Conservation (phyloP, 2,797 vertebrate genomes). For the Sardinella longiceps region DNA sequence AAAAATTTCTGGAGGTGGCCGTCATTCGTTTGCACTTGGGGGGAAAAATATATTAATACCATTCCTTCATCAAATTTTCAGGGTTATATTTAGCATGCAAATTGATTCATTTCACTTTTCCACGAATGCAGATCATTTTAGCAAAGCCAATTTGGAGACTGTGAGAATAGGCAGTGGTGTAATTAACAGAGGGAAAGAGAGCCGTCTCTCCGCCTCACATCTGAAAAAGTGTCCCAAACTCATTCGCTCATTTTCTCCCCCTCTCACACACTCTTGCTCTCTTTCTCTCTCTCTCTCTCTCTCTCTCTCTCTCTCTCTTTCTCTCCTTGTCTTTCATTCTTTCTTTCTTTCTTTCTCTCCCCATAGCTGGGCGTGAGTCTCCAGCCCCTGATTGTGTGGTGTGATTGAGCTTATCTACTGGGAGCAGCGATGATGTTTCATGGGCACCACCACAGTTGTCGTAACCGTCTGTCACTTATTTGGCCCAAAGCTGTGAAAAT, state of each 20-base stretch:
- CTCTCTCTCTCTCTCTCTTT: neutral
- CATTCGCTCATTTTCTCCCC: conserved; percentile 5
- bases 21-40: conserved; percentile 58
- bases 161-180: conserved; percentile 57
- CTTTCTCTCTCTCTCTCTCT: neutral
- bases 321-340: neutral
- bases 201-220: neutral
- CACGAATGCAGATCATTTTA: conserved; percentile 65
- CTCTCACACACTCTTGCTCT: neutral
- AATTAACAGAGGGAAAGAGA: conserved; percentile 56
- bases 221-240: conserved; percentile 5
- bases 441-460: conserved; percentile 42
- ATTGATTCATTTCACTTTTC: conserved; percentile 68
- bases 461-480: conserved; percentile 43
- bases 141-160: conserved; percentile 63
- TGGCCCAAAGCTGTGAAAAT: conserved; percentile 37
- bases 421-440: conserved; percentile 46
- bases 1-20: conserved; percentile 57
- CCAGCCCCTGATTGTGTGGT: conserved; percentile 49
- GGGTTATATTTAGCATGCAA: conserved; percentile 69
- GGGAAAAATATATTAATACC: conserved; percentile 59
- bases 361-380: conserved; percentile 40
- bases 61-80: conserved; percentile 65
- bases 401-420: conserved; percentile 57
- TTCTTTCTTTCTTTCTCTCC: neutral